phyloP scores from a whole-genome alignment of 2,888 invertebrate species.

The Cephus runcator region DNA sequence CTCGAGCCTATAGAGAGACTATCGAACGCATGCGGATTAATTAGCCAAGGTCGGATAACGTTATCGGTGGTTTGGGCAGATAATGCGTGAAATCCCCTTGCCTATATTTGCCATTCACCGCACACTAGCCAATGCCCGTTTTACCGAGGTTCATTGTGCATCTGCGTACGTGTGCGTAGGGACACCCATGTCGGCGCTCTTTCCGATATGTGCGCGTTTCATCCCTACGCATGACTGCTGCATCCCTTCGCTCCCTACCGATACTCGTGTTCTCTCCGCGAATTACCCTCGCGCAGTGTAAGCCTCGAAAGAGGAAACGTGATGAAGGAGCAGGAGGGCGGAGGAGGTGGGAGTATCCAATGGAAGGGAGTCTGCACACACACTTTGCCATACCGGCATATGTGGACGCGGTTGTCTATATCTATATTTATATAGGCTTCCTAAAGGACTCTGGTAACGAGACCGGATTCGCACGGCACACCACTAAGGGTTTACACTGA shows the following conservation, averaged over 20 bases:
- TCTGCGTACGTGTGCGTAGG: neutral
- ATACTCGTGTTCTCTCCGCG: neutral
- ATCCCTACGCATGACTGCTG: neutral
- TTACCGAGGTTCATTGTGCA: neutral
- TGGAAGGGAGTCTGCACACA: neutral
- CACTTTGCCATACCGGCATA: neutral
- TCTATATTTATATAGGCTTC: neutral
- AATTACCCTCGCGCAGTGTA: neutral
- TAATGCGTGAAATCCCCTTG: constrained; percentile 31
- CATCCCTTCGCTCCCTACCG: neutral
- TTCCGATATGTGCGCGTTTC: neutral
- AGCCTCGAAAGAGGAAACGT: neutral
- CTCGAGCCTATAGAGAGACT: neutral
- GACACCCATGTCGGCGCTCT: no score
- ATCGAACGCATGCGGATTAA: constrained; percentile 37
- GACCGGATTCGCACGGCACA: neutral
- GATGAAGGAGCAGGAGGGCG: neutral
- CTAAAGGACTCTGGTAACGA: neutral
- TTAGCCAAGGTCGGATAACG: constrained; percentile 31
- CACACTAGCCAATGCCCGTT: neutral
- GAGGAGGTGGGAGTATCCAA: neutral
- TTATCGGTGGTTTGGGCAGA: constrained; percentile 42
- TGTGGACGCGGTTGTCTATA: neutral
- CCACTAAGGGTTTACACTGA: neutral
- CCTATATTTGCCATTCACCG: neutral